Evolutionary conservation across 2,888 invertebrate species (phyloP), one percentile per base, ranked within the genome.

Genomic region (Hydroisotoma schaefferi): DNA sequence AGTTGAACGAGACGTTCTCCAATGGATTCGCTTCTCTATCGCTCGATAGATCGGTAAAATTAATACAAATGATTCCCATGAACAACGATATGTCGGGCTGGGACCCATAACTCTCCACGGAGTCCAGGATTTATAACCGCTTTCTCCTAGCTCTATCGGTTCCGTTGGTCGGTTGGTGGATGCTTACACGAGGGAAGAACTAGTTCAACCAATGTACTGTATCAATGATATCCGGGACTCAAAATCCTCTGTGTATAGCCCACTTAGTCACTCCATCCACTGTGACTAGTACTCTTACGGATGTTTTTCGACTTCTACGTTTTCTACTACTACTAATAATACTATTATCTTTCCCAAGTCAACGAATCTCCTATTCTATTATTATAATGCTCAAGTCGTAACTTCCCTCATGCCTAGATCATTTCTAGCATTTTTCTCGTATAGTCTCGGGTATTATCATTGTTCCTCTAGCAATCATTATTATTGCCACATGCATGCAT

Each of bases 11-110:
- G 47, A 54, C 52, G 37, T 38, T 44, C 57, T 59, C 61, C 63
- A 64, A 64, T 63, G 57, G 63, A 63, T 64, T 65, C 61, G 29
- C 57, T 48, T 46, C 51, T 52, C 66, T 61, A 63, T 66, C 61
- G 55, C 54, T 65, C 59, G 64, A 64, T 69, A 63, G 67, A 69
- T 69, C 67, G 66, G 65, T 64, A 65, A 69, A 69, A 69, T 69
- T 69, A 69, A 69, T 68, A 69, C 69, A 69, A 69, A 69, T 69
- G 67, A 66, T 69, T 68, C 65, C 64, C 64, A 67, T 66, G 69
- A 68, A 66, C 66, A 69, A 63, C 54, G 67, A 68, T 69, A 69
- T 66, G 69, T 69, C 69, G 56, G 58, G 61, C 55, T 40, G 51
- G 59, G 51, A 58, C 58, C 65, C 65, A 69, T 69, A 69, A 69